These are phyloP conservation scores for Noctua janthina DNA, from an alignment of 2,888 invertebrate species.

Conservation along the genomic window DNA sequence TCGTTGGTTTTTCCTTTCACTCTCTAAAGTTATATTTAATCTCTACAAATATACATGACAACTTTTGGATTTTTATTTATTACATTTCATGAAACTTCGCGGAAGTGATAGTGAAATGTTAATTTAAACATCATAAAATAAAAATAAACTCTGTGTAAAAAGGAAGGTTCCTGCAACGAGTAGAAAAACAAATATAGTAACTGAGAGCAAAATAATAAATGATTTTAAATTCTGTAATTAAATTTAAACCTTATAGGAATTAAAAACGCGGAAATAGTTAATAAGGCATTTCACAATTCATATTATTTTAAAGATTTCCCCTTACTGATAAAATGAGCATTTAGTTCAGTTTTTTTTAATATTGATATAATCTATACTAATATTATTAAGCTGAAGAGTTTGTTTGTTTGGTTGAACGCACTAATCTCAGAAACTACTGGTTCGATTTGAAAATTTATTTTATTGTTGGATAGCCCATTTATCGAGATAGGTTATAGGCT, in stretches of 20 bases:
- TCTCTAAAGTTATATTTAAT: background rate
- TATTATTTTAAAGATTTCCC: too few species aligned
- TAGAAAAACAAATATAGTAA: background rate
- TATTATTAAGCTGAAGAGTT: too few species aligned
- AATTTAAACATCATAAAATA: background rate
- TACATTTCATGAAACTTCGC: background rate
- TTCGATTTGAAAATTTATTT: too few species aligned
- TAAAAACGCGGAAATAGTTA: background rate
- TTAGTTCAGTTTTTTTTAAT: too few species aligned
- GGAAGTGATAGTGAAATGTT: background rate
- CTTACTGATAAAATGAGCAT: too few species aligned
- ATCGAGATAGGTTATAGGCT: too few species aligned
- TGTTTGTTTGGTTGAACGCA: too few species aligned
- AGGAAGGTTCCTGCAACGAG: background rate
- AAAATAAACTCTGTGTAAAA: background rate
- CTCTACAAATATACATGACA: too few species aligned
- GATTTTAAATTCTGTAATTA: background rate
- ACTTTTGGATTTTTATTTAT: too few species aligned
- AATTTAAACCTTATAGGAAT: background rate
- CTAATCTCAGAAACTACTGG: too few species aligned
- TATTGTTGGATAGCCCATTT: too few species aligned
- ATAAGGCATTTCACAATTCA: background rate
- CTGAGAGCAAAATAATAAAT: background rate
- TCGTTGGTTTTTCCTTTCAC: background rate
- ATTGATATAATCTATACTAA: too few species aligned